These are phyloP conservation scores for Nettapus auritus DNA, from an alignment of 2,113 vertebrate species.

Conservation along the genomic window DNA sequence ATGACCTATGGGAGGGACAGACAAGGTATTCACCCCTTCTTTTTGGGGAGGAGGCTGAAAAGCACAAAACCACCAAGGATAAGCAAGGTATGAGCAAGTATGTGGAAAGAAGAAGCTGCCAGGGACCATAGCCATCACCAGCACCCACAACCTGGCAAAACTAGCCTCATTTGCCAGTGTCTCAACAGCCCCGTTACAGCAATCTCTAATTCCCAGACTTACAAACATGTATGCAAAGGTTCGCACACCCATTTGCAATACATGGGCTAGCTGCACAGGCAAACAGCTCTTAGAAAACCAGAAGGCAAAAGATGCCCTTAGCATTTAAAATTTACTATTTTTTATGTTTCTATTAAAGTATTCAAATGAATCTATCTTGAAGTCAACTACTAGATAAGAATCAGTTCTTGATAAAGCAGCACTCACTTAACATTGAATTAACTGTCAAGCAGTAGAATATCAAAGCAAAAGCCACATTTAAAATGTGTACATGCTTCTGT, in stretches of 20 bases:
- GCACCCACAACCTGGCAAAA: not conserved
- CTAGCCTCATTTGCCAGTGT: not conserved
- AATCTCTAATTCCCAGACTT: not conserved
- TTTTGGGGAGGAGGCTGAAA: not conserved
- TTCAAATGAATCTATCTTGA: not conserved
- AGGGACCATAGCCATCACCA: not conserved
- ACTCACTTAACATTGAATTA: not conserved
- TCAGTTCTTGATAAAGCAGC: not conserved
- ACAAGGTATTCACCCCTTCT: not conserved
- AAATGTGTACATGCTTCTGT: not conserved
- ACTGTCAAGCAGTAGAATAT: not conserved
- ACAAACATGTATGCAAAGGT: accelerated
- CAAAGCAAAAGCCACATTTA: not conserved
- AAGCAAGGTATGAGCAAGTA: accelerated
- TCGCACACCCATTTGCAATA: accelerated
- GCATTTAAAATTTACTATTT: not conserved
- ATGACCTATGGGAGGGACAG: not conserved
- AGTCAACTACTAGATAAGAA: not conserved
- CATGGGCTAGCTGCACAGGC: accelerated
- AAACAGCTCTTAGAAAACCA: not conserved
- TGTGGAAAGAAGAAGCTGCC: not conserved
- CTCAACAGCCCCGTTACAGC: not conserved
- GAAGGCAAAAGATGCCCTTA: not conserved
- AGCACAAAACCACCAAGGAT: not conserved
- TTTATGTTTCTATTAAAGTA: not conserved